These are phyloP conservation scores for Aleadryas rufinucha DNA, from an alignment of 2,113 vertebrate genomes.

Conservation along the genomic window DNA sequence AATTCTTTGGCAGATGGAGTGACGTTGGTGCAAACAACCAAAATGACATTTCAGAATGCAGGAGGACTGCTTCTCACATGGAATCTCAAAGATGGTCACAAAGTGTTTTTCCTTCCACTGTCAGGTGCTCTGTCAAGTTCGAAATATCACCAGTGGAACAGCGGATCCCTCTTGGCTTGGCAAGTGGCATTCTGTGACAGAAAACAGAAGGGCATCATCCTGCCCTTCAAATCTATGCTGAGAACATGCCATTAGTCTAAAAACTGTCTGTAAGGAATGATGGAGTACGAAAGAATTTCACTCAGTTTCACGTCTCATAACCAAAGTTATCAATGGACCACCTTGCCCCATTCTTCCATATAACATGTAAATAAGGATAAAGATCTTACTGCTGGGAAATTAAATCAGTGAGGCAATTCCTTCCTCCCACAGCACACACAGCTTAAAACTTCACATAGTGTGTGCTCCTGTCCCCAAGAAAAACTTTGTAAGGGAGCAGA, in stretches of 20 bases:
- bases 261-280: neutral
- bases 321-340: neutral
- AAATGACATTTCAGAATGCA: neutral
- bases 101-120: neutral
- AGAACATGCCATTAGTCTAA: neutral
- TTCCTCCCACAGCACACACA: neutral
- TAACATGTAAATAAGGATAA: neutral
- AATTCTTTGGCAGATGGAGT: neutral
- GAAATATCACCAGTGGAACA: neutral
- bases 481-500: neutral
- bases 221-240: neutral
- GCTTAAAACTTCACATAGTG: neutral
- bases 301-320: neutral
- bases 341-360: neutral
- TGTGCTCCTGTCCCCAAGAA: neutral
- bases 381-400: neutral
- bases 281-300: neutral
- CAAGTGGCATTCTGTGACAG: neutral
- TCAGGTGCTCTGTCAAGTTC: neutral
- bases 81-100: neutral
- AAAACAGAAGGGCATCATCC: neutral
- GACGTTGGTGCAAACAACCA: neutral
- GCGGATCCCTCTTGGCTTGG: neutral
- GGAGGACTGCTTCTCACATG: neutral
- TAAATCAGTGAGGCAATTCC: neutral